phyloP scores from a whole-genome alignment of 2,888 invertebrate species.

The Gymnosoma rotundatum region DNA sequence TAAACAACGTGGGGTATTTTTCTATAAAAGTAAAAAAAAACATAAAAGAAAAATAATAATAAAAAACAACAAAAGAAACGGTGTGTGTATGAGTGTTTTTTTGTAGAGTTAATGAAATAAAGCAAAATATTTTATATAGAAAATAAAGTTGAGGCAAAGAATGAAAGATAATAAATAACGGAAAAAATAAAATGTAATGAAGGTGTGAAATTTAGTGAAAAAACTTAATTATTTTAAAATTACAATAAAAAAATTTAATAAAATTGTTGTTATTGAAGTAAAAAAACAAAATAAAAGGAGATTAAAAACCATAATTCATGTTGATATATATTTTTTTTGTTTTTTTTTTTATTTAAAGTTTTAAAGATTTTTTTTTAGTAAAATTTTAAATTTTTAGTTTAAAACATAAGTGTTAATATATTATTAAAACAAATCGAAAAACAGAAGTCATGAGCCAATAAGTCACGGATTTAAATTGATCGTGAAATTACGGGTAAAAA shows the following conservation, averaged over 20 bases:
- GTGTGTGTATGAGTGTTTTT: constrained; percentile 54
- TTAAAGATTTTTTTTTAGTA: no score
- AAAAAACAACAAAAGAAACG: constrained; percentile 62
- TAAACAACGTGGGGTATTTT: constrained; percentile 63
- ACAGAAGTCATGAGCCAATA: no score
- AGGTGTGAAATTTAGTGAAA: constrained; percentile 30
- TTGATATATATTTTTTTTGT: no score
- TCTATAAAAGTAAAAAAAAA: constrained; percentile 53
- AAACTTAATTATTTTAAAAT: not conserved
- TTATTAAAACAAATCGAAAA: no score
- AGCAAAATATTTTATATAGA: constrained; percentile 46
- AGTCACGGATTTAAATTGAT: no score
- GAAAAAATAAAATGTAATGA: constrained; percentile 25
- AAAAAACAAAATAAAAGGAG: not conserved
- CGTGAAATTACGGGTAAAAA: no score
- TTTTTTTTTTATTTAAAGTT: no score
- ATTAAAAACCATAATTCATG: no score
- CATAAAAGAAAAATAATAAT: constrained; percentile 50
- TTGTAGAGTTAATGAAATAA: constrained; percentile 50
- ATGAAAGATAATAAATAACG: constrained; percentile 25
- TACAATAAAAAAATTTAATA: not conserved
- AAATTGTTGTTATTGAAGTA: not conserved
- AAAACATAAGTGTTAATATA: no score
- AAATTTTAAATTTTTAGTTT: no score
- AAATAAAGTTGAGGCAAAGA: constrained; percentile 40